Base-by-base conservation (phyloP, 2,888 invertebrate genomes). In the Noctua comes region DNA sequence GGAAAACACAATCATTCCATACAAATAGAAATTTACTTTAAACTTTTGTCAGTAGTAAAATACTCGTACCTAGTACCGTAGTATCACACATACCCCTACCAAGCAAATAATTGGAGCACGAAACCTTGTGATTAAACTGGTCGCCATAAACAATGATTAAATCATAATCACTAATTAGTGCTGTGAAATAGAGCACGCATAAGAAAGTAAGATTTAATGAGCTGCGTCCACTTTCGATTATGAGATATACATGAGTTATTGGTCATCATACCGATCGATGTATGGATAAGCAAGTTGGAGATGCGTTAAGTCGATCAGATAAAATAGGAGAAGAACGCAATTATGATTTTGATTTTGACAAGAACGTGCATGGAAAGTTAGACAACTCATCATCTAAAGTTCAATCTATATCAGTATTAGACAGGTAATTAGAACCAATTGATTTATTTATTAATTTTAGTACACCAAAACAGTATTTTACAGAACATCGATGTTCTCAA, bases 121-220 rank as follows among this genome's bases (percentile, higher is more conserved):
- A 83, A 71, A 65, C 59, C 69, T 64, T 54, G 73, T 31, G 54
- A 76, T 84, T 76, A 79, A 54, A 54, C 74, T 27, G 68, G 48
- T 68, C 76, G 36, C 16, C 66, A 75, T 86, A 88, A 86, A 86
- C 75, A 88, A 75, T 66, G 18, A 77, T 86, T 79, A 78, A 86
- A 79, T 74, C 73, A 78, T 80, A 78, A 86, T 27, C 69, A 36
- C 40, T 75, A 76, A 86, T 86, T 88, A 88, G n/a, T 27, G 43
- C 43, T 57, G 75, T 68, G 79, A 68, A 84, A 76, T 79, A 73
- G 87, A 84, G 81, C 84, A 77, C 31, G 64, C 78, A 27, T 77
- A 77, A 48, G 84, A 86, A 86, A 87, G 88, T 80, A 66, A 51
- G 73, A 8, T 46, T 78, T 78, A 87, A 88, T 86, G 87, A 88